Evolutionary conservation across 2,888 invertebrate genomes (phyloP), one percentile per base, ranked within the genome.

Genomic region (Dione juno): DNA sequence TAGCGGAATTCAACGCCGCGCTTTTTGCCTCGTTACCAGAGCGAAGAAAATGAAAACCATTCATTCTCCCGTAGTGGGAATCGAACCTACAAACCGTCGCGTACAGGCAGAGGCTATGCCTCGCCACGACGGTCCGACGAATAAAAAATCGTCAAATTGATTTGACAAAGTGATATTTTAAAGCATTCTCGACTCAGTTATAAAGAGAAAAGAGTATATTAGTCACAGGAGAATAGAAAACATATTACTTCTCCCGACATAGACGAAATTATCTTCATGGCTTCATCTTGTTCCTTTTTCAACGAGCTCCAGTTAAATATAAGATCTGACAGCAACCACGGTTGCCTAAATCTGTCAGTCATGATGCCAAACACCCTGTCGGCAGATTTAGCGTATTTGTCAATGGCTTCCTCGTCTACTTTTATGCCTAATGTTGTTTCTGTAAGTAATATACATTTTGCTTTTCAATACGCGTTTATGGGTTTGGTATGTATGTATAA

Each of bases 401-500:
- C 66, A 0, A 66, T 67, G 8, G 66, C 54, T 14, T 59, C 59
- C 1, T 72, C 67, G 14, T 66, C 58, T 6, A 61, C 67, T 16
- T 63, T 45, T n/a, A 35, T 54, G n/a, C 74, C 74, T 66, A 75
- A 67, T 16, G 69, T 66, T 14, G 74, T 71, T 43, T 69, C 74
- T 75, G 53, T 6, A 71, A 69, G n/a, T 13, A 52, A 8, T 10
- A 8, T 10, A 41, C 11, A 41, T 28, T 41, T 41, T 41, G 5
- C 7, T 41, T 41, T 7, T 3, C 41, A n/a, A n/a, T n/a, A n/a
- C n/a, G n/a, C n/a, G n/a, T n/a, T n/a, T n/a, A n/a, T n/a, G n/a
- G n/a, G n/a, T n/a, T n/a, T n/a, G n/a, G n/a, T n/a, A n/a, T n/a
- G n/a, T n/a, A n/a, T n/a, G n/a, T n/a, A n/a, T n/a, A n/a, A n/a